Evolutionary conservation across 2,797 vertebrate species (phyloP).

Genomic region (Sebastes kiyomatsui): DNA sequence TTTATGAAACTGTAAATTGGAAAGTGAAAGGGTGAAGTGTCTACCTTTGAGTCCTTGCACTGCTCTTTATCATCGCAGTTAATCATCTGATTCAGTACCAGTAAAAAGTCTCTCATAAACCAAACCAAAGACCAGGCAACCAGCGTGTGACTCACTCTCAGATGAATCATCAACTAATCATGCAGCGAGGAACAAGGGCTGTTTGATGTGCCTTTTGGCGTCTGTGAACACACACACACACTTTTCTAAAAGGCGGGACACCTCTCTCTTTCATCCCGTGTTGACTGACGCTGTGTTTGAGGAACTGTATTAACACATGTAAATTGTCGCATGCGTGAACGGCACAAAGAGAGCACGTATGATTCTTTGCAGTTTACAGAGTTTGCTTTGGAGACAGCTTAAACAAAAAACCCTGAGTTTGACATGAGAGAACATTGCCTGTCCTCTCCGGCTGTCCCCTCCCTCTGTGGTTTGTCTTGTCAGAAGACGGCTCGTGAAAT

Average conservation of each 20-base stretch:
- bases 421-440: background rate
- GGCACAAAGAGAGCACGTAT: background rate
- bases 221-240: background rate
- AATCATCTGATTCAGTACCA: slow-evolving; percentile 16
- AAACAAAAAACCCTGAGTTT: slow-evolving; percentile 43
- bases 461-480: background rate
- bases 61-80: background rate
- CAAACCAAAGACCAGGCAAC: background rate
- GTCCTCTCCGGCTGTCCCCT: background rate
- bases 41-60: rapidly evolving
- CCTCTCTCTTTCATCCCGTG: background rate
- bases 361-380: background rate
- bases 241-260: background rate
- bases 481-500: background rate
- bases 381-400: slow-evolving; percentile 7
- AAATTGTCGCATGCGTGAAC: background rate
- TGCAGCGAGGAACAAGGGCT: slow-evolving; percentile 32
- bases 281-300: slow-evolving; percentile 19
- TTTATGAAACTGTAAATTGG: background rate
- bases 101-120: background rate
- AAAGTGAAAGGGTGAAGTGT: background rate
- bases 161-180: slow-evolving; percentile 55
- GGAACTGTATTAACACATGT: slow-evolving; percentile 16
- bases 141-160: slow-evolving; percentile 31
- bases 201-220: slow-evolving; percentile 8